Conservation (phyloP, 2,113 vertebrate species). For the Leuciscus idus region DNA sequence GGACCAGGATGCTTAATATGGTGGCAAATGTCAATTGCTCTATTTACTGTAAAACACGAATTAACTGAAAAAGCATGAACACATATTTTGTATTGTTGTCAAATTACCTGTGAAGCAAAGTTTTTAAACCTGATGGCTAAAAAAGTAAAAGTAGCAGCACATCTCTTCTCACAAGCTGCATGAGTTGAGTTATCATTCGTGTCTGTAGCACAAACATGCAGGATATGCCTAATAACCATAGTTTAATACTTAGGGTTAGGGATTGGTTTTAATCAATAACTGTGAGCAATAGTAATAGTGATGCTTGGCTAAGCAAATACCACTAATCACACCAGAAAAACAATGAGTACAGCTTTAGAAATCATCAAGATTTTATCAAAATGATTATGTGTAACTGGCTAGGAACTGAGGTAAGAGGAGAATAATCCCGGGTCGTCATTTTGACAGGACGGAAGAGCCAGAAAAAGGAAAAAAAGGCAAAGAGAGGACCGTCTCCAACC, state of each 20-base stretch:
- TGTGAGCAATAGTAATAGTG: conserved; percentile 1
- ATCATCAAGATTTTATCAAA: not conserved
- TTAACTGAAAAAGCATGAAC: not conserved
- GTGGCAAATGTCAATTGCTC: not conserved
- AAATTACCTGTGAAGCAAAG: too few relatives aligned
- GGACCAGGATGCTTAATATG: not conserved
- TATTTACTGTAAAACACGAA: not conserved
- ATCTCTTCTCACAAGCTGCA: not conserved
- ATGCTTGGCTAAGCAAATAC: not conserved
- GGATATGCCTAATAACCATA: not conserved
- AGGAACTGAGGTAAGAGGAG: conserved; percentile 11
- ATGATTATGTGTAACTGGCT: not conserved
- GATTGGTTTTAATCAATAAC: not conserved
- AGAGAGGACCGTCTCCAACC: not conserved
- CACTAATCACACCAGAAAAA: conserved; percentile 1
- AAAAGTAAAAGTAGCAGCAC: not conserved
- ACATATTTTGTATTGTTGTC: too few relatives aligned
- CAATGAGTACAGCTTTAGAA: not conserved
- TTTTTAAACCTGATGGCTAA: not conserved
- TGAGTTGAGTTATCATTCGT: not conserved
- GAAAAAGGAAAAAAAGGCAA: conserved; percentile 7
- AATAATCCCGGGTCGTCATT: not conserved
- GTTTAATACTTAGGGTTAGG: not conserved
- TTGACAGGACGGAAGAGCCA: not conserved
- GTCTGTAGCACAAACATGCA: not conserved